phyloP scores from a whole-genome alignment of 2,797 vertebrate genomes.

The Simalia tracyae region DNA sequence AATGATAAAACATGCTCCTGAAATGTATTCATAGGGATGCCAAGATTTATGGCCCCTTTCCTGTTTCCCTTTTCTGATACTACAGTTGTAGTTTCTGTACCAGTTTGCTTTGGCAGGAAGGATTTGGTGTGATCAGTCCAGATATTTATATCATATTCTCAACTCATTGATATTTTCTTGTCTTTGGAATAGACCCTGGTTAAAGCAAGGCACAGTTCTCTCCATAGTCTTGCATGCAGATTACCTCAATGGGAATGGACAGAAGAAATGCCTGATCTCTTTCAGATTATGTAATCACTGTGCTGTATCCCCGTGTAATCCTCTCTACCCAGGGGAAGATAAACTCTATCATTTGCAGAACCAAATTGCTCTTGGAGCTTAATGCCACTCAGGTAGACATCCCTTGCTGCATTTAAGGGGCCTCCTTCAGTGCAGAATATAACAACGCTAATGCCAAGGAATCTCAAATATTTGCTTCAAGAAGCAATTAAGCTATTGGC shows the following conservation, averaged over 20 bases:
- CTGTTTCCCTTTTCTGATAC: conserved; percentile 22
- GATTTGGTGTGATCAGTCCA: neutral
- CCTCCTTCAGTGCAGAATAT: neutral
- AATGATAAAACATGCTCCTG: neutral
- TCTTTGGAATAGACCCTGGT: neutral
- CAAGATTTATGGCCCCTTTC: neutral
- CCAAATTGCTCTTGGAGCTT: conserved; percentile 4
- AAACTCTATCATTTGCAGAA: conserved; percentile 16
- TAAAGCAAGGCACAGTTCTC: neutral
- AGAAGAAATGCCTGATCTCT: neutral
- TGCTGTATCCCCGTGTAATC: neutral
- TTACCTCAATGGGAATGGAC: conserved; percentile 7
- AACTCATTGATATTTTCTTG: neutral
- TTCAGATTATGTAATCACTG: conserved; percentile 3
- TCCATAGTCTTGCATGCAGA: neutral
- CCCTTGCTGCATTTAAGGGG: neutral
- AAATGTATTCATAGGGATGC: neutral
- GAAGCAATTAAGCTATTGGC: neutral
- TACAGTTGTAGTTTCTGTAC: neutral
- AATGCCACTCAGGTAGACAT: neutral
- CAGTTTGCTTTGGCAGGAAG: neutral
- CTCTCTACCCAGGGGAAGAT: neutral
- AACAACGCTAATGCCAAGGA: neutral
- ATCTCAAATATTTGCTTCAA: conserved; percentile 8
- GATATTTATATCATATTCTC: neutral